Evolutionary conservation across 2,797 vertebrate species (phyloP).

Genomic region (Lepilemur septentrionalis): DNA sequence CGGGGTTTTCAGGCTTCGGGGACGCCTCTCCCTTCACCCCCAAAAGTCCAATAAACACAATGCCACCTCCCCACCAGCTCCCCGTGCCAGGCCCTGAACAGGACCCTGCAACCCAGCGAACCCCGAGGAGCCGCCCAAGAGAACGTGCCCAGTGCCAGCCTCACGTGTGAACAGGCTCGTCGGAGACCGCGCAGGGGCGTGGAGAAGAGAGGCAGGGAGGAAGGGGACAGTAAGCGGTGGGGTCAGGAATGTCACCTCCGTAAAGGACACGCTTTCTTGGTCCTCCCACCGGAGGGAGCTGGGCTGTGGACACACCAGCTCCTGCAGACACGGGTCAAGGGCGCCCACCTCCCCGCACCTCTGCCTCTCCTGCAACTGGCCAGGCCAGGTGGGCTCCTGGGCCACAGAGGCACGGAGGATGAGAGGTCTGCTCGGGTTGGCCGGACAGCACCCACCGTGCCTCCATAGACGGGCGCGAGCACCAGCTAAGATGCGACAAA

Average conservation of each 20-base stretch:
- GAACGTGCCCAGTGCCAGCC: neutral
- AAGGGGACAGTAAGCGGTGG: neutral
- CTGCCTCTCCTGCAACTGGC: neutral
- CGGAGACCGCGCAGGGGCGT: rapidly evolving
- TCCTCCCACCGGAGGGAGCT: rapidly evolving
- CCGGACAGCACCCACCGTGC: neutral
- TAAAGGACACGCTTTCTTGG: rapidly evolving
- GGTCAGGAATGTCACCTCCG: rapidly evolving
- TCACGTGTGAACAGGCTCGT: rapidly evolving
- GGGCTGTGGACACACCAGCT: neutral
- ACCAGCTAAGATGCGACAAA: no score
- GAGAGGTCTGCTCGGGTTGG: neutral
- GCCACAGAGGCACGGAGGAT: neutral
- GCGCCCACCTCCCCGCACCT: neutral
- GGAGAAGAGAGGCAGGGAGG: neutral
- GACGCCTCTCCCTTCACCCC: neutral
- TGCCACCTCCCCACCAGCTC: rapidly evolving
- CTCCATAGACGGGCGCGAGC: rapidly evolving
- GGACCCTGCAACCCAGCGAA: no score
- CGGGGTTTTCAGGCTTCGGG: neutral
- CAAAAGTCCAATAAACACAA: neutral
- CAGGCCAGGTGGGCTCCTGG: neutral
- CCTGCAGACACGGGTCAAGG: rapidly evolving
- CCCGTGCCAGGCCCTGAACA: neutral
- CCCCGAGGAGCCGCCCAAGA: no score